Evolutionary conservation across 2,797 vertebrate species (phyloP), one percentile per base, ranked within the genome.

Genomic region (Pangasius macronema): DNA sequence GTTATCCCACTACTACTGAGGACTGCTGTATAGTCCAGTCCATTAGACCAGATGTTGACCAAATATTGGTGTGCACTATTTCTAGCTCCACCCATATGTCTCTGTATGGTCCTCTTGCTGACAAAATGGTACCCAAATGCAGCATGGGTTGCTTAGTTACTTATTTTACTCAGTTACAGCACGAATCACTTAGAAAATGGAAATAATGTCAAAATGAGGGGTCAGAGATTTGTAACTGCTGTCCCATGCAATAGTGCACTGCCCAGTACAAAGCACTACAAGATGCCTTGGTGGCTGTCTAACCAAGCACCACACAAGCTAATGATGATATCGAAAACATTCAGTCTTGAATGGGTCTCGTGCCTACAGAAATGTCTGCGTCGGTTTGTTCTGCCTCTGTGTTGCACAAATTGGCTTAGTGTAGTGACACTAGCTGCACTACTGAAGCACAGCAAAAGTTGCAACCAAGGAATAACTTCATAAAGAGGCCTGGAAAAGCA

Each of bases 381-480:
- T 65, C 16, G 18, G 30, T 51, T 59, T 75, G 8, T 33, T 65
- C 39, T 79, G 76, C 72, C 39, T 36, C 30, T 42, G 7, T 46
- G 70, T 87, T 85, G 53, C 55, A 24, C 39, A 88, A 86, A 77
- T 57, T 57, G 20, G 83, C 49, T 53, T 20, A 33, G 14, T 53
- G 7, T 8, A 33, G 2, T 55, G 51, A 55, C 53, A 79, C 55
- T 11, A 30, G 51, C 9, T 33, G 16, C 14, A 53, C n/a, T 57
- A 80, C 77, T 57, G 10, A 57, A 36, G 76, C 8, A 57, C 51
- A 11, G 24, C 13, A 33, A 77, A 55, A 10, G 73, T 5, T 9
- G 68, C 33, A 70, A 16, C 16, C 42, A 75, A 73, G 39, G 9
- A 39, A 3, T 46, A 73, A 75, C 73, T 49, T 75, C 42, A n/a